These are phyloP conservation scores for Ethmia dodecea DNA, from an alignment of 2,888 invertebrate genomes.

Conservation along the genomic window DNA sequence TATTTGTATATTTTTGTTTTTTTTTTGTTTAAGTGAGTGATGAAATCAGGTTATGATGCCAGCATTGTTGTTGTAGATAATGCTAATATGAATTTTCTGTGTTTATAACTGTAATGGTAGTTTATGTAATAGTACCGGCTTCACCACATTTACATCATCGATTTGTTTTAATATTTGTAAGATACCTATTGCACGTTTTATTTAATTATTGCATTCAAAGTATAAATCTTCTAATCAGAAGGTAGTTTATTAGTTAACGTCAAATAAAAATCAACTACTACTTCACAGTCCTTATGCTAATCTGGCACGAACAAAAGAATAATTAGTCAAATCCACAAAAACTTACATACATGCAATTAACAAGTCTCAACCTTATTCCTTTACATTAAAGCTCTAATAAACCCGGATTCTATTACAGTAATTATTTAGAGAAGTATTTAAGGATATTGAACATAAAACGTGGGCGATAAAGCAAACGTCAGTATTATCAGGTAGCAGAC, in stretches of 20 bases:
- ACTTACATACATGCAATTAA: not conserved
- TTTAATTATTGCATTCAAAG: not conserved
- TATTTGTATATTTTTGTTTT: constrained; percentile 35
- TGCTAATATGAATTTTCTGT: constrained; percentile 17
- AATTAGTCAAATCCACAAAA: constrained; percentile 22
- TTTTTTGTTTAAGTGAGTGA: constrained; percentile 39
- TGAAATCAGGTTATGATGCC: constrained; percentile 46
- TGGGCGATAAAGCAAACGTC: constrained; percentile 26
- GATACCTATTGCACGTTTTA: not conserved
- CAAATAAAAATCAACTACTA: constrained; percentile 4
- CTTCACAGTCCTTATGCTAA: constrained; percentile 14
- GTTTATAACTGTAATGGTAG: too few relatives aligned
- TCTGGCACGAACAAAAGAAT: constrained; percentile 25
- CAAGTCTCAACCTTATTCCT: too few relatives aligned
- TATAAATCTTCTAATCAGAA: not conserved
- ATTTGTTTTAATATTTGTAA: not conserved
- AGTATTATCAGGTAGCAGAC: constrained; percentile 47
- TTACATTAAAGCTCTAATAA: too few relatives aligned
- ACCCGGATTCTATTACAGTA: constrained; percentile 1
- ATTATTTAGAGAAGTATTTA: constrained; percentile 7
- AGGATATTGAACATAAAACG: constrained; percentile 27
- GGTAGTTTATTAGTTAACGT: too few relatives aligned
- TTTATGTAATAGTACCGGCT: not conserved
- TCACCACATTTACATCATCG: not conserved
- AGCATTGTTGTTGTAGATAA: constrained; percentile 29